Evolutionary conservation across 2,888 invertebrate species (phyloP), one percentile per base, ranked within the genome.

Genomic region (Dioctria rufipes): DNA sequence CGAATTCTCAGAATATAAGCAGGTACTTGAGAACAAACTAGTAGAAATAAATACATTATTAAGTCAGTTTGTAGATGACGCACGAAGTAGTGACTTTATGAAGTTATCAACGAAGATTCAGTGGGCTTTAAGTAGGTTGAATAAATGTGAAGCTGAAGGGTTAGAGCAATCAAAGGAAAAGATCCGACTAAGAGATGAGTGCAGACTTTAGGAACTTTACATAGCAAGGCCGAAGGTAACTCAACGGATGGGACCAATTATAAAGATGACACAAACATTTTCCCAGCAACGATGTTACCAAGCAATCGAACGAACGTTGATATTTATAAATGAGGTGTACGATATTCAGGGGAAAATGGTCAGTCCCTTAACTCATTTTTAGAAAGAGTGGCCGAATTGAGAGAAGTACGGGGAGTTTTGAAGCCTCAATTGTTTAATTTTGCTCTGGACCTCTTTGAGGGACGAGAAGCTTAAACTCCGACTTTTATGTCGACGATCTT

Each of bases 71-170:
- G 40, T 2, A 37, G 81, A 77, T 4, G 66, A 67, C 42, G 58
- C 75, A 46, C 6, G 39, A 1, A 25, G 13, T 3, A 8, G 9
- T 3, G 63, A 78, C 5, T 80, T 58, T 60, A 77, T 40, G 6
- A 81, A 81, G 6, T 42, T 73, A 5, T 3, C 5, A 3, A 79
- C 79, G 3, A 81, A 81, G n/a, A 61, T 75, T 2, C 67, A 81
- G 37, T 81, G 81, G 80, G 67, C 40, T 25, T 37, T 69, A 8
- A 37, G 9, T 13, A 37, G 69, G 37, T 8, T 69, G 3, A 37
- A 25, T 5, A 13, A 3, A 3, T 6, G 3, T 4, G n/a, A 25
- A 2, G 49, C 39, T 37, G 11, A 49, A 13, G 51, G 39, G 9
- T 25, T 46, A 9, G 49, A 13, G 3, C 51, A 69, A 37, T 8